Evolutionary conservation across 1,140 invertebrate species (phyloP).

Genomic region (Euura lappo): DNA sequence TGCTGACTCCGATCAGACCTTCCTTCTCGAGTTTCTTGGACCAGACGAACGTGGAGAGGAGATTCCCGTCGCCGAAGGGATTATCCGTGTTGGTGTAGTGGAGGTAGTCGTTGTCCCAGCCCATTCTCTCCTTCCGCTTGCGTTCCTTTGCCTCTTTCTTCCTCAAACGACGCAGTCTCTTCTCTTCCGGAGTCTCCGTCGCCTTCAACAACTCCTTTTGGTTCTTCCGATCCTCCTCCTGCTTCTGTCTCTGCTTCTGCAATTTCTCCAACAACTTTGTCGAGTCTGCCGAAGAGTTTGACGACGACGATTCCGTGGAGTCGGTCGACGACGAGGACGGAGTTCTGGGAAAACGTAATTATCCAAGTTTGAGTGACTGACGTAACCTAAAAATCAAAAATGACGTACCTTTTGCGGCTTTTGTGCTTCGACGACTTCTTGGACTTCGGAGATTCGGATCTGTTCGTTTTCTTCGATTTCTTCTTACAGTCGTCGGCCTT

Average conservation of each 20-base stretch:
- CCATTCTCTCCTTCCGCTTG: constrained; percentile 87
- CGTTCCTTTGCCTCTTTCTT: constrained; percentile 95
- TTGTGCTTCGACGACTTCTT: constrained; percentile 41
- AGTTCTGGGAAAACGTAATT: constrained; percentile 23
- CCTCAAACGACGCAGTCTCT: constrained; percentile 80
- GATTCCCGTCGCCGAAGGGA: constrained; percentile 96
- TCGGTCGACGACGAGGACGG: constrained; percentile 28
- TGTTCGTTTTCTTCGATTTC: constrained; percentile 26
- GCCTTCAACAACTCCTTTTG: constrained; percentile 87
- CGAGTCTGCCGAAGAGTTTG: constrained; percentile 64
- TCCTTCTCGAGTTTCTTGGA: constrained; percentile 95
- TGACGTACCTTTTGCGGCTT: constrained; percentile 32
- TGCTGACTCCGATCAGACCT: constrained; percentile 79
- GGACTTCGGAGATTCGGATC: background rate
- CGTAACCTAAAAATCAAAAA: constrained; percentile 8
- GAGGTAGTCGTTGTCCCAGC: constrained; percentile 95
- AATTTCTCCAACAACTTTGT: constrained; percentile 74
- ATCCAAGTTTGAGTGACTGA: background rate
- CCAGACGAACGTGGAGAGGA: constrained; percentile 96
- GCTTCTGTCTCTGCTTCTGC: constrained; percentile 72
- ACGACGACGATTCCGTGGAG: constrained; percentile 24
- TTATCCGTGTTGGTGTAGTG: constrained; percentile 98
- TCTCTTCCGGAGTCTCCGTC: constrained; percentile 95
- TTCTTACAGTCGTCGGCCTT: constrained; percentile 29
- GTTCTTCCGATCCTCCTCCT: constrained; percentile 70